Evolutionary conservation across 2,888 invertebrate species (phyloP), one percentile per base, ranked within the genome.

Genomic region (Pollenia amentaria): DNA sequence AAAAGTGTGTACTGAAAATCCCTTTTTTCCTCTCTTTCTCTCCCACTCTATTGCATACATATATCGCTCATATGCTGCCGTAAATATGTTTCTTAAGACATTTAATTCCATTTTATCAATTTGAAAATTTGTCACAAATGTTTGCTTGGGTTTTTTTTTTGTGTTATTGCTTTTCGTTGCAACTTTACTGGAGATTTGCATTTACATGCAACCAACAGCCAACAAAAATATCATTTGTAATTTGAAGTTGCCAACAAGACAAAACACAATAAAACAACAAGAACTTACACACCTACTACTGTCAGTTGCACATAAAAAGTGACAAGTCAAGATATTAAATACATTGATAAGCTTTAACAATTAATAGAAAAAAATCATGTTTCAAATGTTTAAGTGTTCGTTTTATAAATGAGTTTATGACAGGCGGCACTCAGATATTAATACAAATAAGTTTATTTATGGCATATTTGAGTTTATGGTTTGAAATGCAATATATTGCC

Each of bases 251-350:
- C 65, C 46, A 75, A 81, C 81, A 81, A 75, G 44, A 8, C 48
- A 53, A 62, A 42, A 16, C 44, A 75, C 57, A 75, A 75, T 60
- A 60, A 60, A 77, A 84, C 16, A 64, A 64, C 55, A 70, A 29
- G 29, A 29, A 78, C 8, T 48, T 60, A 80, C 84, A 84, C 87
- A 87, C 87, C 87, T 87, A 87, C 87, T 73, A 84, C 87, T 84
- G 87, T 73, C 87, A 87, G 80, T 73, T 87, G 60, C 79, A 79
- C 4, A 64, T 51, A 79, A 77, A 29, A 73, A 73, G 67, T 87
- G 84, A 87, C 84, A 87, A 82, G 55, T 81, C 80, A 67, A 87
- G 87, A 87, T 84, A 84, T 87, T 81, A 77, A 87, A 87, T 80
- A 40, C 62, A 77, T 48, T 87, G 87, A 87, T 87, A 87, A 87